phyloP scores from a whole-genome alignment of 2,797 vertebrate genomes.

The Leptoclinus maculatus region DNA sequence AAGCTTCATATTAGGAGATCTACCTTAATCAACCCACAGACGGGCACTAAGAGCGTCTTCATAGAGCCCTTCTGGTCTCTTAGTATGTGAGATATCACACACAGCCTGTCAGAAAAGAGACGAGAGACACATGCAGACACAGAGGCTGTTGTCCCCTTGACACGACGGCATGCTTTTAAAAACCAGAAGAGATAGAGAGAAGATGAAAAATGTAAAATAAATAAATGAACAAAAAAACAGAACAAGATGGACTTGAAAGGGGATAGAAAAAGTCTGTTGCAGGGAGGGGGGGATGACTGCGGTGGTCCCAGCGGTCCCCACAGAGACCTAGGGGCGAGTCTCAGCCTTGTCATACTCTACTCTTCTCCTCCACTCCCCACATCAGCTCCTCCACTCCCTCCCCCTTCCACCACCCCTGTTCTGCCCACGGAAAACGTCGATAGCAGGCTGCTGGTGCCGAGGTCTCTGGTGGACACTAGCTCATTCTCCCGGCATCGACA shows the following conservation, averaged over 20 bases:
- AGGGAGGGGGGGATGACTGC: constrained; percentile 86
- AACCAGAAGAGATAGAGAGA: constrained; percentile 54
- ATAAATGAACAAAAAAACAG: constrained; percentile 71
- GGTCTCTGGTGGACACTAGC: constrained; percentile 99
- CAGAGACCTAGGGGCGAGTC: constrained; percentile 90
- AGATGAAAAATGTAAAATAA: constrained; percentile 54
- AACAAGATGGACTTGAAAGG: constrained; percentile 92
- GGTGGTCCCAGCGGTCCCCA: constrained; percentile 90
- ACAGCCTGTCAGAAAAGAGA: background rate
- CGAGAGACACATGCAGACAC: constrained; percentile 8
- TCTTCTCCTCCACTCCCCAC: constrained; percentile 80
- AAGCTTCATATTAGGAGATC: constrained; percentile 28
- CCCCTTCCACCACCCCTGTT: constrained; percentile 80
- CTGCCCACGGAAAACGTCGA: constrained; percentile 91
- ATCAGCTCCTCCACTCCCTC: constrained; percentile 79
- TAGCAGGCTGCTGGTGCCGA: constrained; percentile 98
- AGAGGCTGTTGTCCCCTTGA: constrained; percentile 80
- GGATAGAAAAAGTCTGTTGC: constrained; percentile 90
- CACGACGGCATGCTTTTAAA: constrained; percentile 82
- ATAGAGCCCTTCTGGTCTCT: constrained; percentile 15
- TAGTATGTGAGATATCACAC: constrained; percentile 70
- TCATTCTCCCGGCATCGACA: constrained; percentile 99
- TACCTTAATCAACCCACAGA: constrained; percentile 9
- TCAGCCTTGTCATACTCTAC: constrained; percentile 97
- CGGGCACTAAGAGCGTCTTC: constrained; percentile 7